These are phyloP conservation scores for Athrips mouffetella DNA, from an alignment of 2,888 invertebrate genomes.

Conservation along the genomic window DNA sequence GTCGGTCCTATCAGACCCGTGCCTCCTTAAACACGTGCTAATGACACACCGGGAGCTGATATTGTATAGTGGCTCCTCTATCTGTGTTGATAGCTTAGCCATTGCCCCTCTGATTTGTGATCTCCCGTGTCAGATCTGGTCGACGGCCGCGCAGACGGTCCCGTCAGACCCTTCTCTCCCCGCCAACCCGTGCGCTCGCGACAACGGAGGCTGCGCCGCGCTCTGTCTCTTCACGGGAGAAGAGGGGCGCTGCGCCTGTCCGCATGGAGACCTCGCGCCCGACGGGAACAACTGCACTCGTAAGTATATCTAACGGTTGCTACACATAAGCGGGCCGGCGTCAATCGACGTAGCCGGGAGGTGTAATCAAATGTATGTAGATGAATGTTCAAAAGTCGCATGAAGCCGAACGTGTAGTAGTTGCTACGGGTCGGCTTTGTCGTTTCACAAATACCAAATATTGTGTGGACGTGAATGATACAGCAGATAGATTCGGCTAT, in stretches of 20 bases:
- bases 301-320: conserved; percentile 46
- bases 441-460: no score
- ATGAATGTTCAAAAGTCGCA: no score
- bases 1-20: neutral
- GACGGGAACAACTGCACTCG: conserved; percentile 82
- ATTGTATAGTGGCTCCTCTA: no score
- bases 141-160: conserved; percentile 33
- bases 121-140: conserved; percentile 36
- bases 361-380: neutral
- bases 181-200: conserved; percentile 79
- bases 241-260: conserved; percentile 86
- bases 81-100: no score
- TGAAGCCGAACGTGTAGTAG: no score
- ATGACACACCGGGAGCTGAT: no score
- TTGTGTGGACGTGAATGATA: no score
- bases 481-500: no score
- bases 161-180: conserved; percentile 52
- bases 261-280: conserved; percentile 85
- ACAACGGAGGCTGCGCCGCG: conserved; percentile 81
- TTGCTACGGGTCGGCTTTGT: no score
- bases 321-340: no score
- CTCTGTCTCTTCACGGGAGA: conserved; percentile 87
- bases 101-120: neutral
- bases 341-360: neutral
- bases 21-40: no score